A percentile compares a stretch with the other conserved stretches of the same genome.
These are phyloP conservation scores for Cheilosia soror DNA, from an alignment of 2,888 invertebrate genomes.

Conservation along the genomic window DNA sequence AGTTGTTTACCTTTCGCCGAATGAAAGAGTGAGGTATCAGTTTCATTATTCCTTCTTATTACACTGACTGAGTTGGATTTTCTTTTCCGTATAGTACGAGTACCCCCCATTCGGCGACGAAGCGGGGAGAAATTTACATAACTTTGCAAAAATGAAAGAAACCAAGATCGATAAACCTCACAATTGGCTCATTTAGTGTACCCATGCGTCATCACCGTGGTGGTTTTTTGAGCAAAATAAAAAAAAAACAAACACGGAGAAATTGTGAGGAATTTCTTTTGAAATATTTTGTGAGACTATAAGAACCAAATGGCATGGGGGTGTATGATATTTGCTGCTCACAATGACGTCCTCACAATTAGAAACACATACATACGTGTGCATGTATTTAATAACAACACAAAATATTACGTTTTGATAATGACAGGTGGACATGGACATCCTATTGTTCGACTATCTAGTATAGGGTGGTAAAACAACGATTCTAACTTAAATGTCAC, in stretches of 20 bases:
- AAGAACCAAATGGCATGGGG: constrained; percentile 6
- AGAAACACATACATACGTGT: constrained; percentile 17
- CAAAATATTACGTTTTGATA: constrained; percentile 17
- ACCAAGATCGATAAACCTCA: constrained; percentile 66
- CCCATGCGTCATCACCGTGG: constrained; percentile 65
- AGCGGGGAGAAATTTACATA: constrained; percentile 49
- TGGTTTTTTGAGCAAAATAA: constrained; percentile 18
- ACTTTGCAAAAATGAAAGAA: constrained; percentile 21
- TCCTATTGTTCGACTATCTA: constrained; percentile 19
- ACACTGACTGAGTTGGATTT: constrained; percentile 14
- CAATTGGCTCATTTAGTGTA: constrained; percentile 57
- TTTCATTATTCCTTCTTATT: constrained; percentile 39
- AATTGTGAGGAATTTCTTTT: constrained; percentile 44
- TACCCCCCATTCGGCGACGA: constrained; percentile 5
- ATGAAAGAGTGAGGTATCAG: constrained; percentile 31
- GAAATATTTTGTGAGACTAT: constrained; percentile 6
- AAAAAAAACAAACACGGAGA: neutral
- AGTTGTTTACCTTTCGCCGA: constrained; percentile 47
- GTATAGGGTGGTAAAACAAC: constrained; percentile 14
- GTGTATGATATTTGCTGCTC: constrained; percentile 16
- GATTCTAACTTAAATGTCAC: constrained; percentile 24
- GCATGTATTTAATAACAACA: constrained; percentile 33
- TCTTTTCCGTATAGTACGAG: constrained; percentile 9
- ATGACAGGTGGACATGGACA: constrained; percentile 32
- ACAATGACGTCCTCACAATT: constrained; percentile 27